These are phyloP conservation scores for Lepidocyrtinus sp. DNA, from an alignment of 2,888 invertebrate species.

Conservation along the genomic window DNA sequence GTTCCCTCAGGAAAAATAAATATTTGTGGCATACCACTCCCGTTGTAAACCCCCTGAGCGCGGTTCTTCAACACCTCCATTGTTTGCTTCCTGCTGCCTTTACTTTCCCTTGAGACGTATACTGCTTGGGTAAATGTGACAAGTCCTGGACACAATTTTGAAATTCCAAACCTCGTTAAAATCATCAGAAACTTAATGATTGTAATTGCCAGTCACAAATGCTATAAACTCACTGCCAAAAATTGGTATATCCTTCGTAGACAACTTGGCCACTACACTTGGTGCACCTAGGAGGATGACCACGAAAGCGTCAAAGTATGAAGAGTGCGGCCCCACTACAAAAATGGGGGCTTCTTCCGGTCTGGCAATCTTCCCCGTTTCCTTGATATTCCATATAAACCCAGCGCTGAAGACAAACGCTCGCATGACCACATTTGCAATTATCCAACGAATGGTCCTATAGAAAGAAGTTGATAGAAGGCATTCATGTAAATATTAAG, in stretches of 20 bases:
- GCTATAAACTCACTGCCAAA: conserved; percentile 85
- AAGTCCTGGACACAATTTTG: conserved; percentile 78
- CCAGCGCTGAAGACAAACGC: conserved; percentile 86
- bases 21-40: conserved; percentile 77
- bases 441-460: conserved; percentile 57
- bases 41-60: conserved; percentile 78
- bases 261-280: conserved; percentile 91
- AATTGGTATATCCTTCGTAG: conserved; percentile 85
- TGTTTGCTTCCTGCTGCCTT: conserved; percentile 91
- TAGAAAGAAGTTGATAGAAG: background rate
- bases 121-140: conserved; percentile 96
- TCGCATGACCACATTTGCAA: conserved; percentile 76
- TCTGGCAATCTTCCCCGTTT: conserved; percentile 82
- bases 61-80: conserved; percentile 76
- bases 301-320: conserved; percentile 81
- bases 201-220: background rate
- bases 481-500: too few relatives aligned
- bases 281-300: conserved; percentile 76
- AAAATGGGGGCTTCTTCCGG: conserved; percentile 82
- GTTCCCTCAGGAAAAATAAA: conserved; percentile 97
- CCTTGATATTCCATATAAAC: conserved; percentile 83
- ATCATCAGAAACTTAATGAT: conserved; percentile 8
- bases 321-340: conserved; percentile 88
- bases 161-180: background rate
- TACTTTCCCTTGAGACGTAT: conserved; percentile 95